Evolutionary conservation across 2,113 vertebrate genomes (phyloP).

Genomic region (Labeo rohita): DNA sequence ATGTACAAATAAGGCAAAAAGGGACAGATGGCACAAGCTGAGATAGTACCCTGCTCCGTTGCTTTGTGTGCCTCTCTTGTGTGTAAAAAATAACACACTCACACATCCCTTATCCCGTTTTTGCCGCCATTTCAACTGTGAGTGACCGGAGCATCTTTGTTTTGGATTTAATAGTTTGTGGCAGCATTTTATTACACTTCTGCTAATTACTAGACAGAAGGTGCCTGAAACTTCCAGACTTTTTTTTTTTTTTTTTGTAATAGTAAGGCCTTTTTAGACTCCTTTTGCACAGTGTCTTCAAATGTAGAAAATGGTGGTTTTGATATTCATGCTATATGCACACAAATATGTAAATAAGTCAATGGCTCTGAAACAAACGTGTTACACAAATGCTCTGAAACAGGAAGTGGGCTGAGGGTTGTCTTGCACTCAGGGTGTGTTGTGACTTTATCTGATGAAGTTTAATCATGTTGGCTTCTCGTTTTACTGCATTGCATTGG

Average conservation of each 20-base stretch:
- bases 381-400: neutral
- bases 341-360: neutral
- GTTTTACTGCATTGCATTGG: slow-evolving; percentile 1
- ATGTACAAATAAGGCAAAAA: slow-evolving; percentile 80
- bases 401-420: slow-evolving; percentile 45
- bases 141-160: neutral
- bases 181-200: neutral
- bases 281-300: neutral
- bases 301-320: neutral
- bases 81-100: slow-evolving; percentile 1
- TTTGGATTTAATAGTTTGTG: slow-evolving; percentile 3
- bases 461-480: slow-evolving; percentile 17
- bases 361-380: neutral
- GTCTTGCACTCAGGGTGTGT: slow-evolving; percentile 15
- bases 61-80: slow-evolving; percentile 28
- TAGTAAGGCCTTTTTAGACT: neutral
- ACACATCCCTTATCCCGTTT: slow-evolving; percentile 23
- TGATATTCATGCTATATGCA: neutral
- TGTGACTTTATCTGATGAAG: slow-evolving; percentile 26
- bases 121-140: slow-evolving; percentile 18
- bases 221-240: no score
- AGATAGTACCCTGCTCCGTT: slow-evolving; percentile 51
- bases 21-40: slow-evolving; percentile 63
- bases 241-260: no score
- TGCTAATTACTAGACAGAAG: neutral